Evolutionary conservation across 2,113 vertebrate species (phyloP).

Genomic region (Cephalophus harveyi): DNA sequence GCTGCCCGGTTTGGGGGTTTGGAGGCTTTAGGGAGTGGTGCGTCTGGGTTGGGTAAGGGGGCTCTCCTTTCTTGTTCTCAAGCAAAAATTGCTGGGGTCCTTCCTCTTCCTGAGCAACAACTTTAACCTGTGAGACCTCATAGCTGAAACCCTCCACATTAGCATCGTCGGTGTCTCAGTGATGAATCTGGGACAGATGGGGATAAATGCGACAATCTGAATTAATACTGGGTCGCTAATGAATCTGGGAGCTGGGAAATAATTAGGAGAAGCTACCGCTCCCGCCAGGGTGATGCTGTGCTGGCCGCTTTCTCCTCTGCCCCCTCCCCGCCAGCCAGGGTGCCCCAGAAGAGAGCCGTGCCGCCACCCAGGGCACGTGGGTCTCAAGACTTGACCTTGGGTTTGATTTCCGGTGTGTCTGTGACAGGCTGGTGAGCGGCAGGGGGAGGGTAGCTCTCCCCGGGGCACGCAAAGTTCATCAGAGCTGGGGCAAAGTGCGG

Average conservation of each 20-base stretch:
- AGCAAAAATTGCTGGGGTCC: background rate
- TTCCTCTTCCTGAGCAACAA: background rate
- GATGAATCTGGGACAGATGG: constrained; percentile 66
- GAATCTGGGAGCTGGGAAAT: constrained; percentile 49
- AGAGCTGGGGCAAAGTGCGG: no score
- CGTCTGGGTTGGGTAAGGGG: background rate
- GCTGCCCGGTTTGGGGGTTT: background rate
- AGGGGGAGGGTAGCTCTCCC: background rate
- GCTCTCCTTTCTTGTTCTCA: background rate
- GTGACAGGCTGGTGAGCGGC: accelerated
- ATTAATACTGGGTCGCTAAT: constrained; percentile 60
- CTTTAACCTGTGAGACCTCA: background rate
- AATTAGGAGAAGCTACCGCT: constrained; percentile 54
- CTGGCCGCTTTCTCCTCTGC: background rate
- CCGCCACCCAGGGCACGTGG: accelerated
- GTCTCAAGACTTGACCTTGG: background rate
- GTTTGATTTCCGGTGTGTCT: background rate
- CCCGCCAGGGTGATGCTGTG: accelerated
- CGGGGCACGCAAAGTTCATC: background rate
- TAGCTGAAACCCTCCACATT: constrained; percentile 19
- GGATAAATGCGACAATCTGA: constrained; percentile 26
- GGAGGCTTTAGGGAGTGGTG: background rate
- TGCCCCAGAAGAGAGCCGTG: accelerated
- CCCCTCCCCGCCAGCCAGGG: background rate
- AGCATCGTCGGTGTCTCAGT: constrained; percentile 23